Percentiles rank a stretch among this genome's conserved stretches.
These are phyloP conservation scores for Scopus umbretta DNA, from an alignment of 2,113 vertebrate genomes.

Conservation along the genomic window DNA sequence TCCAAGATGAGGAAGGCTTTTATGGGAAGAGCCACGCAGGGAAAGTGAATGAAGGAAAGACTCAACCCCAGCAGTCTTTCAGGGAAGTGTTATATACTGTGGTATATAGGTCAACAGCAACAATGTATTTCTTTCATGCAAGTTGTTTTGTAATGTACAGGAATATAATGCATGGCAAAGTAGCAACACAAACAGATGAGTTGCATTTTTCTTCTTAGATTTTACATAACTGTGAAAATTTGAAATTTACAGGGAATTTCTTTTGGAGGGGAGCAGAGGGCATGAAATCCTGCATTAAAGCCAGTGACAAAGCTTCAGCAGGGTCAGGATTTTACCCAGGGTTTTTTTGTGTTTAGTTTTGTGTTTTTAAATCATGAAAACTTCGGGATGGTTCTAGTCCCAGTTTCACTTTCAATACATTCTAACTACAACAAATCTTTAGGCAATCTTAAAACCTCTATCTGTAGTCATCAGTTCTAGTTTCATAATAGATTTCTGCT, in stretches of 20 bases:
- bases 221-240: background rate
- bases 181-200: background rate
- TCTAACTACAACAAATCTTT: background rate
- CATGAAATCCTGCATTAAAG: background rate
- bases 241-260: background rate
- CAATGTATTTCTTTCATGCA: background rate
- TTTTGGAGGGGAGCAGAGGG: background rate
- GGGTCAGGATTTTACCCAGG: background rate
- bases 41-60: background rate
- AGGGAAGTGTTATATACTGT: background rate
- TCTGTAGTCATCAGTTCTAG: background rate
- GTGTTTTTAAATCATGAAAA: background rate
- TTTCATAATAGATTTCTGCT: background rate
- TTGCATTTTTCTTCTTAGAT: accelerated
- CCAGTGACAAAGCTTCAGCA: background rate
- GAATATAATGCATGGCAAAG: background rate
- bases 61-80: background rate
- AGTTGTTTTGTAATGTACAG: background rate
- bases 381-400: background rate
- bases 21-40: background rate
- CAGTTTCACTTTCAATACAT: background rate
- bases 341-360: background rate
- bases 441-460: background rate
- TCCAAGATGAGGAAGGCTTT: background rate
- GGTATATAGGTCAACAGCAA: background rate